Evolutionary conservation across 2,888 invertebrate genomes (phyloP), one percentile per base, ranked within the genome.

Genomic region (Ochlodes sylvanus): DNA sequence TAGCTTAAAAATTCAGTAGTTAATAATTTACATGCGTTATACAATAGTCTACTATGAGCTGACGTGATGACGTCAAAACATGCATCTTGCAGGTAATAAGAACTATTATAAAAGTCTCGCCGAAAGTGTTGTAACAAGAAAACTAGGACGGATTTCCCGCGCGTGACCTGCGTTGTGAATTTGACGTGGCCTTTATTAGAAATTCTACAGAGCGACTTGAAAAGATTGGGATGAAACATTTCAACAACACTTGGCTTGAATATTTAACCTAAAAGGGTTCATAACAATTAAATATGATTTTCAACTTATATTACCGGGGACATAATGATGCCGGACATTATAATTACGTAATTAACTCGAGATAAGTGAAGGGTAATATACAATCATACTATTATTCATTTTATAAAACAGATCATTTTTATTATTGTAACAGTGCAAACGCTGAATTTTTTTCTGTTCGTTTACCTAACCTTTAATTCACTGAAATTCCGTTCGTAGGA

Each of bases 91-190:
- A 47, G 15, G n/a, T 27, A 27, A 5, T 5, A 27, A 19, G 19
- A 50, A 50, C 50, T 50, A n/a, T n/a, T n/a, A 50, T 50, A 17
- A 15, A 56, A 56, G 34, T 9, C 17, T 38, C 15, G 15, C 56
- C 15, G 56, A 34, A 56, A 34, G 32, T 56, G 56, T 38, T 56
- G 56, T 56, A 56, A 56, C 38, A 56, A 34, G 56, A 56, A 54
- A 38, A 56, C 56, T 56, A 34, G 38, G 56, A 56, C 56, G 56
- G 56, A 56, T 56, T 56, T 17, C 34, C 56, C 17, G 38, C 10
- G 56, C 56, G 56, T 56, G 56, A 56, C 56, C 32, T 17, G 56
- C 34, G 34, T 56, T 56, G 9, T 38, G 56, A 34, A 50, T 47
- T 47, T 47, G 44, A 21, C 50, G 17, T 50, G 50, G 6, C 50